Evolutionary conservation across 2,888 invertebrate species (phyloP), one percentile per base, ranked within the genome.

Genomic region (Allygus modestus): DNA sequence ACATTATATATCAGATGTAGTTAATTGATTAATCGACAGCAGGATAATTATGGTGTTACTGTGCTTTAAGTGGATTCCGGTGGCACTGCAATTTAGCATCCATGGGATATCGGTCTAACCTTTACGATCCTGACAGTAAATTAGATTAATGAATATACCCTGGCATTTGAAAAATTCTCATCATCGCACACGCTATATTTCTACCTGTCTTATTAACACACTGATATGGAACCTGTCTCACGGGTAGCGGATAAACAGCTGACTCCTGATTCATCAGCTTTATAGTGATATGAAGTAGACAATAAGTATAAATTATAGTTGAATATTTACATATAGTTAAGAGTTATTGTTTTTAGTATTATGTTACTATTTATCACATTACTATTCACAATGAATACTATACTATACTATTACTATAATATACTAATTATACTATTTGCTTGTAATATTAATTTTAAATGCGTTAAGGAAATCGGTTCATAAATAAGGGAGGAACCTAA

Each of bases 101-200:
- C 1, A 1, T 15, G 46, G 9, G 37, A 37, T 37, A 65, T 65
- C 65, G 28, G 28, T 1, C 12, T 65, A 65, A 65, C 65, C 65
- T 65, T 65, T 65, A 28, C 65, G 5, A 65, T 65, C 28, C 7
- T 65, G 65, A 28, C 65, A 31, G 65, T 65, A 65, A 28, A 65
- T 65, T 65, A 65, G 65, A 65, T 65, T 65, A 65, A 65, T 65
- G 65, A 65, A 65, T 17, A 65, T 31, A 28, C 65, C 28, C 28
- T 65, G 65, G 65, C 65, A 65, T 65, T 65, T 65, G 65, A 28
- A 65, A 65, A 65, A 65, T 65, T 65, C 65, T 20, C 65, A 65
- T 65, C 65, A 65, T 65, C 26, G 15, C 28, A 65, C 65, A 31
- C 65, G 31, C 26, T 65, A 65, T 65, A 65, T 65, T 31, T 54